Conservation (phyloP, 64 coral and sea anemone genomes). For the Anthopleura sola region DNA sequence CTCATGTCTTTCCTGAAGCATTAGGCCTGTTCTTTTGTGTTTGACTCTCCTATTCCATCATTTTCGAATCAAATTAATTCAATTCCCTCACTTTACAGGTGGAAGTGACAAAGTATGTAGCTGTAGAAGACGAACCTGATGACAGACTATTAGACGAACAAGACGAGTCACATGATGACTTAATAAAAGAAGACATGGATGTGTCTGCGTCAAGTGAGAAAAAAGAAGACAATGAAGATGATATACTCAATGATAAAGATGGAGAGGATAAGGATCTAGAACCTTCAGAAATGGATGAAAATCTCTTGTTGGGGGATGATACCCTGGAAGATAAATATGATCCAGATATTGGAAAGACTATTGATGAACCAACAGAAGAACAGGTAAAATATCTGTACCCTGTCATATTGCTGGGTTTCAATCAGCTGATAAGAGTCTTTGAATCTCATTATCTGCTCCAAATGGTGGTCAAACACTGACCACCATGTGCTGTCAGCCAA, state of each 20-base stretch:
- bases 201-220: constrained; percentile 5
- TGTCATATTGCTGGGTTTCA: too few relatives aligned
- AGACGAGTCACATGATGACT: constrained; percentile 11
- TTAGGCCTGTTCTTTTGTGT: not conserved
- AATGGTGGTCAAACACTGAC: too few relatives aligned
- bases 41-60: not conserved
- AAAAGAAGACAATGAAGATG: constrained; percentile 37
- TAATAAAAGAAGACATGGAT: constrained; percentile 25
- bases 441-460: too few relatives aligned
- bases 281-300: constrained; percentile 24
- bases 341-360: not conserved
- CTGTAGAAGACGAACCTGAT: constrained; percentile 38
- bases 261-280: constrained; percentile 30
- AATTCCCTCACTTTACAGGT: constrained; percentile 31
- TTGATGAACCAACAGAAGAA: not conserved
- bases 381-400: constrained; percentile 3
- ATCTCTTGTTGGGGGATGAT: constrained; percentile 37
- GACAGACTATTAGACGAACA: not conserved
- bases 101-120: constrained; percentile 77
- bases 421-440: too few relatives aligned
- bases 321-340: constrained; percentile 20
- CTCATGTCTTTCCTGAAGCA: constrained; percentile 17
- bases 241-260: constrained; percentile 22
- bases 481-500: too few relatives aligned
- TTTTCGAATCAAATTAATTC: not conserved